Percentiles rank a stretch among this genome's conserved stretches.
These are phyloP conservation scores for Scleropages formosus DNA, from an alignment of 2,797 vertebrate species.

Conservation along the genomic window DNA sequence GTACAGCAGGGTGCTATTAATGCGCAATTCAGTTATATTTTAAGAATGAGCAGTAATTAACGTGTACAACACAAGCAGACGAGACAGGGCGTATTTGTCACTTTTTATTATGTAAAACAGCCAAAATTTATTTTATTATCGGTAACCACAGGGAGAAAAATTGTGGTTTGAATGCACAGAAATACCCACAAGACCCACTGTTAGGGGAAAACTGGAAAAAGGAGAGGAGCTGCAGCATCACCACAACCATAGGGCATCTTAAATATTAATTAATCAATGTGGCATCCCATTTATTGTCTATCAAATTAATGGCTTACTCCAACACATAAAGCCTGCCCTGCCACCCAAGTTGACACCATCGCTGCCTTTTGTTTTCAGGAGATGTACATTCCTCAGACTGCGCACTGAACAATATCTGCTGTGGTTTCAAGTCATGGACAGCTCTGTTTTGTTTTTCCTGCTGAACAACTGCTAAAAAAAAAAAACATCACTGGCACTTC, in stretches of 20 bases:
- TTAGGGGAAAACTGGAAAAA: not conserved
- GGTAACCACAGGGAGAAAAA: slow-evolving; percentile 16
- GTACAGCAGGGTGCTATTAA: no score
- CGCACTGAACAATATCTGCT: no score
- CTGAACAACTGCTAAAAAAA: no score
- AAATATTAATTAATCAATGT: not conserved
- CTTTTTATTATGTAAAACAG: slow-evolving; percentile 31
- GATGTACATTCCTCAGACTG: no score
- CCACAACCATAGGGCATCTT: not conserved
- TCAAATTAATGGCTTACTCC: not conserved
- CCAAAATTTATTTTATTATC: slow-evolving; percentile 20
- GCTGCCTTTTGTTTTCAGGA: no score
- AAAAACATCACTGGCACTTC: no score
- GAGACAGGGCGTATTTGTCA: not conserved
- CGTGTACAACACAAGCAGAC: not conserved
- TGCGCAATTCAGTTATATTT: no score
- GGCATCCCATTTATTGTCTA: not conserved
- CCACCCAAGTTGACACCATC: no score
- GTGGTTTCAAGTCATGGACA: no score
- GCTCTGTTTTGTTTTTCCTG: no score
- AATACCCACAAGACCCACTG: slow-evolving; percentile 14
- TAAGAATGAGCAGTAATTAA: not conserved
- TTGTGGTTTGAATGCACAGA: slow-evolving; percentile 5
- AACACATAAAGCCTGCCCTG: not conserved
- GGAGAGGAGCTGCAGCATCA: not conserved